These are phyloP conservation scores for Neuroscelio doddi DNA, from an alignment of 2,888 invertebrate genomes.

Conservation along the genomic window DNA sequence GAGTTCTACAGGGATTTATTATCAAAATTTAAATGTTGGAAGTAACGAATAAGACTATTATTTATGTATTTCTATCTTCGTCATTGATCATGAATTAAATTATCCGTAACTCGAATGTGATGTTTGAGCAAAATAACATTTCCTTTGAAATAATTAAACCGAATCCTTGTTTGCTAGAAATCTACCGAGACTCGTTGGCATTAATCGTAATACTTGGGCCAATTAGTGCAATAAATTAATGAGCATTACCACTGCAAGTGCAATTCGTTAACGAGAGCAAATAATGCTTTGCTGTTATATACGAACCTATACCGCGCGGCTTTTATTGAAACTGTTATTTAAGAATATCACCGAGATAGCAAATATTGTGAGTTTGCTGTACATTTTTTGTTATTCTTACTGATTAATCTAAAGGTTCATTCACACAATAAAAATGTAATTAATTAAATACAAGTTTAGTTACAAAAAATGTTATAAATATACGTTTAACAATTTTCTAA, in stretches of 20 bases:
- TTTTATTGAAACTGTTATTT: conserved; percentile 24
- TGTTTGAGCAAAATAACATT: no score
- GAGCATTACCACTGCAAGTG: conserved; percentile 20
- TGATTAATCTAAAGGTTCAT: conserved; percentile 11
- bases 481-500: no score
- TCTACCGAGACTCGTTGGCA: conserved; percentile 18
- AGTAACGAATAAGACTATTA: no score
- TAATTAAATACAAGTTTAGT: no score
- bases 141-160: conserved; percentile 3
- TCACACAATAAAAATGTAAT: background rate
- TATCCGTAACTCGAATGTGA: no score
- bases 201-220: conserved; percentile 52
- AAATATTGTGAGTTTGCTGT: conserved; percentile 23
- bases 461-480: no score
- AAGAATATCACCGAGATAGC: conserved; percentile 28
- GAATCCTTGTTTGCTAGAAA: background rate
- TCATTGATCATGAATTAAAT: no score
- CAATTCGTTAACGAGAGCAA: conserved; percentile 27
- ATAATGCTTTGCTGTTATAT: conserved; percentile 17
- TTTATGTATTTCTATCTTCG: no score
- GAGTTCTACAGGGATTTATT: no score
- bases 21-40: no score
- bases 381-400: background rate
- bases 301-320: conserved; percentile 15
- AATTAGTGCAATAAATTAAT: conserved; percentile 58